Evolutionary conservation across 2,113 vertebrate species (phyloP), one percentile per base, ranked within the genome.

Genomic region (Forbesichthys agassizii): DNA sequence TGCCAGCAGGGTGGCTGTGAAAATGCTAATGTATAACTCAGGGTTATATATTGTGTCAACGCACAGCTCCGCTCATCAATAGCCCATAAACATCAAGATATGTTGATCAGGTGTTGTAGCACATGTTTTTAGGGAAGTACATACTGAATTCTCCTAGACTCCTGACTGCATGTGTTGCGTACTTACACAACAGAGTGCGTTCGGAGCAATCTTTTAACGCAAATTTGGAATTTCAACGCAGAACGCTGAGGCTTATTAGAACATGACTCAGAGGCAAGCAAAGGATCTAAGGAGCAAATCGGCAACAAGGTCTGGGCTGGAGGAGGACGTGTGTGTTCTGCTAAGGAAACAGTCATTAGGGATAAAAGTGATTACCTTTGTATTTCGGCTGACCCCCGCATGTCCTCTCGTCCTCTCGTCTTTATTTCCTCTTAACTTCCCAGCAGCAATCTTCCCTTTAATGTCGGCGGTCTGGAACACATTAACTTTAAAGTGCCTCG

Each of bases 331-430:
- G 87, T 80, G 64, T 84, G 79, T 84, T 88, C 78, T 69, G 66
- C 56, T 69, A 75, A 90, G 90, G 89, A 92, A 91, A 84, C 80
- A 83, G 88, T 91, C 75, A 86, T 86, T 84, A 86, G 81, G 73
- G 89, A 88, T 92, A 90, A 91, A 81, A 90, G 79, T 83, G 77
- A 92, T 92, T 90, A 78, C 68, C 81, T 88, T 88, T 88, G 76
- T 84, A 62, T 89, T 87, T 66, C 67, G 70, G 52, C 70, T 71
- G 82, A 90, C 85, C 88, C 27, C 71, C 56, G 61, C 33, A 46
- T 70, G 62, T 84, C 78, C 72, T 48, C 69, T 36, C 36, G 42
- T 72, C 27, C 58, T 18, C 33, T 60, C 53, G 69, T 11, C 8
- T 48, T 59, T 16, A 75, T 78, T 77, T 69, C 61, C 69, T 63